These are phyloP conservation scores for Xenotilapia leptura DNA, from an alignment of 2,113 vertebrate genomes.

Conservation along the genomic window DNA sequence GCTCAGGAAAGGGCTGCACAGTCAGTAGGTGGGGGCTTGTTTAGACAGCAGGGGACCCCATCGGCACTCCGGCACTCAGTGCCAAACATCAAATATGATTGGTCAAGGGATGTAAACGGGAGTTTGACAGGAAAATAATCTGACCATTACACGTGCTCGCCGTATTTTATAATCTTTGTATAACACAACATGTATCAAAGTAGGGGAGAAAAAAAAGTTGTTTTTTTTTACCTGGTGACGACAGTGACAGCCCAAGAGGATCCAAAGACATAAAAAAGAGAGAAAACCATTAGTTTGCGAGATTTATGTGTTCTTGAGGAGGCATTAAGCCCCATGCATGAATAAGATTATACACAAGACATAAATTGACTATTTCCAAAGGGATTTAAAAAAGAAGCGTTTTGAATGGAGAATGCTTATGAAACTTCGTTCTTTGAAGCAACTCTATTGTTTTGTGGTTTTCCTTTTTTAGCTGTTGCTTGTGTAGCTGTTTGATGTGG, in stretches of 20 bases:
- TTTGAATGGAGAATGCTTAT: background rate
- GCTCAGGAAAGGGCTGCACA: conserved; percentile 39
- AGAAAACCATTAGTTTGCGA: conserved; percentile 37
- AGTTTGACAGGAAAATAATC: conserved; percentile 52
- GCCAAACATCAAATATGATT: conserved; percentile 59
- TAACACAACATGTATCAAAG: background rate
- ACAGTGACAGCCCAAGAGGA: conserved; percentile 5
- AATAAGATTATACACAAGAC: conserved; percentile 5
- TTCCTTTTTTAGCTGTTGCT: background rate
- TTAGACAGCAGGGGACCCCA: conserved; percentile 51
- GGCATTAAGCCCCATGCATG: background rate
- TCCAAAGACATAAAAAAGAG: conserved; percentile 36
- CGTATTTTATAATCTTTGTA: conserved; percentile 20
- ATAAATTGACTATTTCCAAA: conserved; percentile 7
- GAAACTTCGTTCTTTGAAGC: conserved; percentile 17
- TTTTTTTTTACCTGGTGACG: conserved; percentile 65
- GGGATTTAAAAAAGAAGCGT: conserved; percentile 6
- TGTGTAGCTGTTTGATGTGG: background rate
- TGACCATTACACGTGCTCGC: conserved; percentile 8
- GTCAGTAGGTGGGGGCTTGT: conserved; percentile 41
- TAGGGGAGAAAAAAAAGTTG: background rate
- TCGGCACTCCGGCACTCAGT: conserved; percentile 31
- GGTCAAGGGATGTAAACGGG: conserved; percentile 39
- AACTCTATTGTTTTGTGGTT: background rate
- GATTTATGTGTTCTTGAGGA: background rate